Percentiles rank a stretch among this genome's conserved stretches.
phyloP scores from a whole-genome alignment of 2,113 vertebrate genomes.

The Pseudorasbora parva region DNA sequence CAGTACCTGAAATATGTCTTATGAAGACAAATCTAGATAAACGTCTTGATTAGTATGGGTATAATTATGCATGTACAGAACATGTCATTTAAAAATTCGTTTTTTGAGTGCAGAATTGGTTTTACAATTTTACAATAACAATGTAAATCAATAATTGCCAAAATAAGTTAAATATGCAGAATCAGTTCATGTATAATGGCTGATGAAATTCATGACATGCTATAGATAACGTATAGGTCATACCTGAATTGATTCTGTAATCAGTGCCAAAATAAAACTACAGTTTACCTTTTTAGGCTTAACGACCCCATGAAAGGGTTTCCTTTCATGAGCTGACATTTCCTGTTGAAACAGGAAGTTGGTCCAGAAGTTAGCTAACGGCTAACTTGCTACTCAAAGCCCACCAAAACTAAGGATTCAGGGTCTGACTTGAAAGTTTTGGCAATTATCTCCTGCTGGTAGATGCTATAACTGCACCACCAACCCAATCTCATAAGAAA shows the following conservation, averaged over 20 bases:
- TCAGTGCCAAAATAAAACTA: conserved; percentile 1
- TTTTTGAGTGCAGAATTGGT: background rate
- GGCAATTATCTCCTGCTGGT: background rate
- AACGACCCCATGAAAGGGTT: background rate
- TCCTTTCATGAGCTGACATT: background rate
- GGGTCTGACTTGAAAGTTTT: background rate
- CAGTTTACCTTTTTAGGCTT: background rate
- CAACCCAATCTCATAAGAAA: background rate
- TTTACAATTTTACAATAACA: background rate
- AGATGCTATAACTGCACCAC: background rate
- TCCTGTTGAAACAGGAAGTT: background rate
- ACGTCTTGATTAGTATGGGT: background rate
- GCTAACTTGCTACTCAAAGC: background rate
- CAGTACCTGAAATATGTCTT: background rate
- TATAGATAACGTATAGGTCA: background rate
- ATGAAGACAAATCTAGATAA: background rate
- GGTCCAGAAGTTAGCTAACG: background rate
- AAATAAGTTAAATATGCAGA: background rate
- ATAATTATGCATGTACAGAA: background rate
- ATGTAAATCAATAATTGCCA: background rate
- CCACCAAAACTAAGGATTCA: background rate
- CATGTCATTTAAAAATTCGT: background rate
- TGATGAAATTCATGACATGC: background rate
- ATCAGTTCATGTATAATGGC: background rate
- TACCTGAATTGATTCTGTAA: background rate